Conservation (phyloP, 1,140 invertebrate genomes). For the Maniola jurtina region DNA sequence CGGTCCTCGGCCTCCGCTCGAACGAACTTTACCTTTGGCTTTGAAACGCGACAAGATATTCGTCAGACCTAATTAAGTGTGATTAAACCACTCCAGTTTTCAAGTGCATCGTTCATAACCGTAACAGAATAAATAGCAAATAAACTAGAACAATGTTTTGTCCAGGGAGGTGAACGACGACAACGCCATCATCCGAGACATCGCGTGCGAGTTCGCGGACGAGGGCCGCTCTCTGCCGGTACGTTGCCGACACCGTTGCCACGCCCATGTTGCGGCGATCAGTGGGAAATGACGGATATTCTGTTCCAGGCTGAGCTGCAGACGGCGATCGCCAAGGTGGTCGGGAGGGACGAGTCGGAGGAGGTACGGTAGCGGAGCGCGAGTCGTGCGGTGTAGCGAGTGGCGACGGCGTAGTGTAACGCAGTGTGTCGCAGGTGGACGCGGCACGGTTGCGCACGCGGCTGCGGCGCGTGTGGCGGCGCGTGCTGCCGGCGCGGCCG, state of each 20-base stretch:
- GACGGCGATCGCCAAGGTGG: too few species aligned
- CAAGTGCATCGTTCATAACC: too few species aligned
- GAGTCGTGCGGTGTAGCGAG: neutral
- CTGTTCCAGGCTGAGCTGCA: too few species aligned
- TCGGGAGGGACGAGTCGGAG: too few species aligned
- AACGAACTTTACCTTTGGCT: too few species aligned
- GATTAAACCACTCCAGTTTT: too few species aligned
- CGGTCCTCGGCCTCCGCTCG: too few species aligned
- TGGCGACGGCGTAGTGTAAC: neutral
- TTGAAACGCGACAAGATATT: too few species aligned
- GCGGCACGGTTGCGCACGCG: constrained; percentile 58
- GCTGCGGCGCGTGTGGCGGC: constrained; percentile 69
- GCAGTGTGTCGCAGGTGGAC: neutral
- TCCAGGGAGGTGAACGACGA: constrained; percentile 88
- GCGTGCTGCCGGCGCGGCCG: constrained; percentile 26
- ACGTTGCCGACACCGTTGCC: too few species aligned
- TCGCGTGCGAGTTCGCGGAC: constrained; percentile 81
- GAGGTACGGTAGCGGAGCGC: neutral
- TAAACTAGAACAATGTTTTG: neutral
- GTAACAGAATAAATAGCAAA: too few species aligned
- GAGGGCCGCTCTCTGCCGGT: constrained; percentile 53
- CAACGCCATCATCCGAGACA: constrained; percentile 84
- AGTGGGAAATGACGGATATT: neutral
- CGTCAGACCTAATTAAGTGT: too few species aligned
- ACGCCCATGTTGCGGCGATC: too few species aligned